Percentiles rank a stretch among this genome's conserved stretches.
phyloP scores from a whole-genome alignment of 2,888 invertebrate genomes.

The Ceriagrion tenellum region DNA sequence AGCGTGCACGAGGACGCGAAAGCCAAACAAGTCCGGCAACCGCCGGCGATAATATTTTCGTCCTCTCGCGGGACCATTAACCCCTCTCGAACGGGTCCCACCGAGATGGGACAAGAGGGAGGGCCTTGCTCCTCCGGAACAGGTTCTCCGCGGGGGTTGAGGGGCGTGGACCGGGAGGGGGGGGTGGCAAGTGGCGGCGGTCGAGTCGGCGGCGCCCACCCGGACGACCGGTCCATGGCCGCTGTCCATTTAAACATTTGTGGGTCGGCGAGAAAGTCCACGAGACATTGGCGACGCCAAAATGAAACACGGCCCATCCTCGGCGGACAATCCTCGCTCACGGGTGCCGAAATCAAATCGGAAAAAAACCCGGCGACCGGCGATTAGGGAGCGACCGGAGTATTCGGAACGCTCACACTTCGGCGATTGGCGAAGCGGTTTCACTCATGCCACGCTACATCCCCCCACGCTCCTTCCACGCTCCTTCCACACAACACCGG shows the following conservation, averaged over 20 bases:
- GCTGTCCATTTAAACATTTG: background rate
- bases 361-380: too few species aligned
- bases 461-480: too few species aligned
- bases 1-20: background rate
- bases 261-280: slow-evolving; percentile 1
- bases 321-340: background rate
- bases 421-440: too few species aligned
- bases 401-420: background rate
- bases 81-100: background rate
- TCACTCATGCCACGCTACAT: too few species aligned
- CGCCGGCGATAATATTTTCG: background rate
- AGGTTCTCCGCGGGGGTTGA: background rate
- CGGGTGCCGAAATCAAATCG: too few species aligned
- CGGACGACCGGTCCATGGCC: background rate
- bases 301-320: background rate
- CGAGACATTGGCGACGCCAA: background rate
- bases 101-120: too few species aligned
- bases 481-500: too few species aligned
- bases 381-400: background rate
- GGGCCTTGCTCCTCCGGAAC: background rate
- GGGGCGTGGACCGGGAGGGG: background rate
- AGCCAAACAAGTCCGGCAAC: background rate
- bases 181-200: background rate
- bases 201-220: background rate
- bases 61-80: background rate